Conservation (phyloP, 2,797 vertebrate genomes). For the Girardinus metallicus region DNA sequence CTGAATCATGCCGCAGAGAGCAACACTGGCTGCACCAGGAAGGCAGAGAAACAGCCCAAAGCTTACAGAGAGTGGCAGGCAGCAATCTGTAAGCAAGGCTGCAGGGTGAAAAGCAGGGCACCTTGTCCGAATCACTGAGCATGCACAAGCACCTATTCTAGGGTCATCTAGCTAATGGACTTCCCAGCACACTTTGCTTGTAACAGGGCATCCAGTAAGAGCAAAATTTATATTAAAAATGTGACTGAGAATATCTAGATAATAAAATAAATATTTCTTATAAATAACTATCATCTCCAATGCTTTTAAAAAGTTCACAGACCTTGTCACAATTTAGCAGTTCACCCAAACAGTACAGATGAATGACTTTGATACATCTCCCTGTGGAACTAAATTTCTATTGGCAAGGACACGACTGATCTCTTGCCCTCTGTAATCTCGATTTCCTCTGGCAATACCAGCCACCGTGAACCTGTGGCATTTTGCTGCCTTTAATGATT, state of each 20-base stretch:
- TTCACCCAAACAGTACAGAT: conserved; percentile 27
- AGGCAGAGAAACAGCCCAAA: conserved; percentile 60
- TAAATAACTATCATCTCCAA: conserved; percentile 14
- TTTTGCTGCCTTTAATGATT: conserved; percentile 81
- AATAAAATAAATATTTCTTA: conserved; percentile 18
- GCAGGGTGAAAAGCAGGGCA: conserved; percentile 57
- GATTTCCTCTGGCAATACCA: conserved; percentile 77
- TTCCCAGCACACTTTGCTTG: conserved; percentile 56
- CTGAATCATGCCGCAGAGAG: conserved; percentile 76
- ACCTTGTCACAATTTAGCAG: conserved; percentile 32
- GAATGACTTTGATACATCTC: conserved; percentile 47
- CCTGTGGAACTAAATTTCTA: conserved; percentile 61
- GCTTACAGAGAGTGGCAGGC: conserved; percentile 72
- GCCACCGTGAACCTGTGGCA: conserved; percentile 75
- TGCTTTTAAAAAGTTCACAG: conserved; percentile 17
- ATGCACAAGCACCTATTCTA: conserved; percentile 64
- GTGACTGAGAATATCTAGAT: conserved; percentile 20
- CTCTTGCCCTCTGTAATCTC: conserved; percentile 69
- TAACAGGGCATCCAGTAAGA: conserved; percentile 34
- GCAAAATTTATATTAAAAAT: conserved; percentile 45
- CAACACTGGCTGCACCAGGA: conserved; percentile 52
- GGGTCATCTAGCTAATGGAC: conserved; percentile 73
- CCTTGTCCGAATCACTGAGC: conserved; percentile 69
- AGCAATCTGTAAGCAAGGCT: conserved; percentile 73
- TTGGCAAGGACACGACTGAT: conserved; percentile 69